Base-by-base conservation (phyloP, 2,888 invertebrate species). In the Drosophila borborema region DNA sequence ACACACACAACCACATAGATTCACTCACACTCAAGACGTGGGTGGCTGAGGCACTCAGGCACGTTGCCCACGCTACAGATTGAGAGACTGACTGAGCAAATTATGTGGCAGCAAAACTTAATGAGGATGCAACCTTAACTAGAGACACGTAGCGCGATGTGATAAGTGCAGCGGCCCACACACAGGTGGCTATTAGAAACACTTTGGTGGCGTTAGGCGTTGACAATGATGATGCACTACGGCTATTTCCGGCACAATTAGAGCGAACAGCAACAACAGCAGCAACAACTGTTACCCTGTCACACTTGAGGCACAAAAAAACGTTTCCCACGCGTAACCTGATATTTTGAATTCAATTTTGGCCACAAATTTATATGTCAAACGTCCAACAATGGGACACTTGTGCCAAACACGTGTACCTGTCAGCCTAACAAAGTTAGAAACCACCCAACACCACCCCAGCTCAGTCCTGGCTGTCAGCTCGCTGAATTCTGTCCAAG, bases 321-420 rank as follows among this genome's bases (percentile, higher is more conserved):
- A 41, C 20, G 34, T 34, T 83, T 87, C 84, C 86, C 88, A 84
- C 80, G 82, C 75, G 83, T 70, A 87, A 92, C 90, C 91, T 91
- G 92, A 92, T 92, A 92, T 87, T 89, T 87, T 85, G 86, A 91
- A 91, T 90, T 90, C 70, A 88, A 91, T 91, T 91, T 91, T 91
- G 79, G 40, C 28, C 38, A 34, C 71, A 68, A 77, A 82, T 74
- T 66, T 84, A 73, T 71, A 79, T 86, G 82, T 84, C 84, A 84
- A 81, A 72, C 70, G 81, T 86, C 81, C 78, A 58, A 82, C 78
- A 84, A 85, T 72, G 88, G 86, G 75, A 88, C 76, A 82, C 82
- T 81, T 91, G 84, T 81, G 82, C 77, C 83, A 77, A 83, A 89
- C 91, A 91, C 91, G 91, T 91, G 91, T 80, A 73, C 83, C 85